Percentiles rank a stretch among this genome's conserved stretches.
Conservation (phyloP, 2,888 invertebrate species). For the Acanthosepion esculentum region DNA sequence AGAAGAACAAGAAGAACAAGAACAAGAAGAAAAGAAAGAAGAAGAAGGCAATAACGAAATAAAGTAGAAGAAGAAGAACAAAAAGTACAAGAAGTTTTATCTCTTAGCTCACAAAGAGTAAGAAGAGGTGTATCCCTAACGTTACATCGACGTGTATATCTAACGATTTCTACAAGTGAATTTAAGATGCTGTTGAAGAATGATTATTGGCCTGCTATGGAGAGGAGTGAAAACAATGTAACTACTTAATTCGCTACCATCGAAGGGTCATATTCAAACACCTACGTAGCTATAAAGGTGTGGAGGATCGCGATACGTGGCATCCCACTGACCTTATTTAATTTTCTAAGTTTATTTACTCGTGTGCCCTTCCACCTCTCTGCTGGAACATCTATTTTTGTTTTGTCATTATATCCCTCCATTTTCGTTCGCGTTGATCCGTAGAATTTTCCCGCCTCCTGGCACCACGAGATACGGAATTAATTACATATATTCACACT, state of each 20-base stretch:
- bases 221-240: not conserved
- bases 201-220: not conserved
- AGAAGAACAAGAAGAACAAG: no score
- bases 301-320: not conserved
- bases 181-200: not conserved
- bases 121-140: not conserved
- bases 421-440: not conserved
- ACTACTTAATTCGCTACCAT: not conserved
- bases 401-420: not conserved
- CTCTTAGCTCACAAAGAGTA: no score
- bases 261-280: not conserved
- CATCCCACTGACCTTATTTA: slow-evolving; percentile 21
- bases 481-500: not conserved
- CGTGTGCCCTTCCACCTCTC: not conserved
- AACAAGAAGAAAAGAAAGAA: no score
- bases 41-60: no score
- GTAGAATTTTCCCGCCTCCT: not conserved
- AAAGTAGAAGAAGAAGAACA: no score
- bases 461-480: not conserved
- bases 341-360: not conserved
- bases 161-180: not conserved
- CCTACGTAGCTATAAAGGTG: not conserved
- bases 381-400: not conserved
- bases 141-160: not conserved
- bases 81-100: no score